phyloP scores from a whole-genome alignment of 1,140 invertebrate species.

The Dinothrombium tinctorium region DNA sequence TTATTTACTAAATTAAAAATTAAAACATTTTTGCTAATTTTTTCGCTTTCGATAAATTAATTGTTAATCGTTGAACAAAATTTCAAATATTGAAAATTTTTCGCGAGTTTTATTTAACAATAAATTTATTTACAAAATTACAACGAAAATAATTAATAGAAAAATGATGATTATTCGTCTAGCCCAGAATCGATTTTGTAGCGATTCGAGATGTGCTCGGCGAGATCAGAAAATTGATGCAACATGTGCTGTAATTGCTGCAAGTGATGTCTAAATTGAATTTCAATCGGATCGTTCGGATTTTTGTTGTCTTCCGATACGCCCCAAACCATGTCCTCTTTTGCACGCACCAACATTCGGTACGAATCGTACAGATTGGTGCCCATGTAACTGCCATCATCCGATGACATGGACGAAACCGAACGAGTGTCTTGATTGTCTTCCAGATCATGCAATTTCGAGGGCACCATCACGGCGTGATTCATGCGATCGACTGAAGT shows the following conservation, averaged over 20 bases:
- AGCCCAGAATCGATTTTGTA: no score
- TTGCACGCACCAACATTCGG: slow-evolving; percentile 52
- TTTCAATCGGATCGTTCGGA: slow-evolving; percentile 21
- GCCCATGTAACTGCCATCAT: slow-evolving; percentile 24
- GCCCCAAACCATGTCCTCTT: slow-evolving; percentile 58
- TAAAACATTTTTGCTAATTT: no score
- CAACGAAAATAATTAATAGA: no score
- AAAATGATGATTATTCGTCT: no score
- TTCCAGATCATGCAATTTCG: slow-evolving; percentile 53
- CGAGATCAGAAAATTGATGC: slow-evolving; percentile 51
- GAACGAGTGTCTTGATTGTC: slow-evolving; percentile 19
- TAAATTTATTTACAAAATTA: no score
- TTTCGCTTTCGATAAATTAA: no score
- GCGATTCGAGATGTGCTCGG: no score
- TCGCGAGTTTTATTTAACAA: no score
- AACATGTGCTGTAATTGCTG: slow-evolving; percentile 49
- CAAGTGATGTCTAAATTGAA: slow-evolving; percentile 43
- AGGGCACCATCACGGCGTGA: slow-evolving; percentile 62
- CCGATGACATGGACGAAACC: background rate
- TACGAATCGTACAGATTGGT: slow-evolving; percentile 60
- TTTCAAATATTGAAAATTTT: no score
- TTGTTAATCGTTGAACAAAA: no score
- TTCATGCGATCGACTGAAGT: slow-evolving; percentile 66
- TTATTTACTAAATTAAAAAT: no score
- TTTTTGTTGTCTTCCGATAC: slow-evolving; percentile 12